Evolutionary conservation across 2,797 vertebrate species (phyloP), one percentile per base, ranked within the genome.

Genomic region (Dicrostonyx torquatus): DNA sequence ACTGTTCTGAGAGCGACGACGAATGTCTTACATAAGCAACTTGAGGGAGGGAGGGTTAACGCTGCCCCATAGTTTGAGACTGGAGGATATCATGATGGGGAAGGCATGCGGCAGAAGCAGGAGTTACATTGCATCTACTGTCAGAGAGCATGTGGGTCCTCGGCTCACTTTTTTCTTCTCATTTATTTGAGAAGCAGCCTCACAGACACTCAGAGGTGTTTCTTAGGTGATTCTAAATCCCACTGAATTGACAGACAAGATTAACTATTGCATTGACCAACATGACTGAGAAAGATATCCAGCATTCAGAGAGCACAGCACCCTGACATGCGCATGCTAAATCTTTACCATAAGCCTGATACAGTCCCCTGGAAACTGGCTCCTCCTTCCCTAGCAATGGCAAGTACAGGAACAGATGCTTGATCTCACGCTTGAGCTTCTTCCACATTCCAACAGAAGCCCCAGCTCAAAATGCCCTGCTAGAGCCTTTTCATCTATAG

Each of bases 261-360:
- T 64, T 62, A 64, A 62, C 10, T 31, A 45, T 20, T 31, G 17
- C 40, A 31, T 37, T 45, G 31, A n/a, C 31, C 34, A 43, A 5
- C 6, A 22, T 43, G 37, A 26, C 45, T n/a, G n/a, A n/a, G n/a
- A 82, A 64, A 75, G 20, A 37, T 0, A 18, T 20, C 43, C 50
- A 7, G 8, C 2, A 0, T 9, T 29, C 18, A 12, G 1, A 40
- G 3, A 37, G 14, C 10, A 1, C 0, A 4, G 8, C 8, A 37
- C 24, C 0, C 12, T 3, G 12, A 24, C 37, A 0, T 9, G 31
- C n/a, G 6, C 10, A 26, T 9, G 17, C 48, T 31, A 34, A 48
- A 20, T 8, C 29, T 12, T 34, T 70, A 31, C 10, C 55, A 15
- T 72, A 72, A 43, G 3, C 15, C 34, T 34, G 15, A 50, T 22